Base-by-base conservation (phyloP, 2,888 invertebrate genomes). In the Stratiomys singularior region DNA sequence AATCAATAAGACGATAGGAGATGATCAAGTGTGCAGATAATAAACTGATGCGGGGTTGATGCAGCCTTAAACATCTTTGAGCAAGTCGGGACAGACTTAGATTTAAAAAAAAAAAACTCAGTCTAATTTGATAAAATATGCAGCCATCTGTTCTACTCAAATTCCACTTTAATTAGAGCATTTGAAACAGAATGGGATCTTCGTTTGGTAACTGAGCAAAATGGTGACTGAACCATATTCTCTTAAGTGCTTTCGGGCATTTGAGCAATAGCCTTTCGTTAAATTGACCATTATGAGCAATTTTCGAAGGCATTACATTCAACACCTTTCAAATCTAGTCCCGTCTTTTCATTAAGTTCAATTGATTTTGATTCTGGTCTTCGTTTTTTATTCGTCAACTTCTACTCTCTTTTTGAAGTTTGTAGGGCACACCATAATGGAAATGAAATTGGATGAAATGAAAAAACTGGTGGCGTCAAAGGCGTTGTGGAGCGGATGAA, bases 221-320 rank as follows among this genome's bases (percentile, higher is more conserved):
- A 74, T 58, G 13, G 37, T 74, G 60, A 44, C 58, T 74, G 60
- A 37, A 60, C 60, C 74, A 37, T 11, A 60, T 74, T 60, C 37
- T 58, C 58, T 74, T 60, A 74, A 74, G 74, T 74, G 74, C 74
- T 74, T 74, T 74, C 74, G 37, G 30, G 30, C 30, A 60, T 58
- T 60, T 74, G 9, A 37, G 37, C 58, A 74, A 74, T 60, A 58
- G 44, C 44, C 37, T 58, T 13, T 58, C 15, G 27, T 74, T 37
- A 58, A 58, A 37, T 58, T 52, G 60, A 74, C 60, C 58, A 74
- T 74, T 74, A 74, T 56, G 72, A 30, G 74, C 44, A 74, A 74
- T 74, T 74, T 74, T 74, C 74, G 23, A 60, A 60, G 37, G 58
- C 58, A 74, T 60, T 74, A 60, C 52, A 74, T 18, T 30, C 60